phyloP scores from a whole-genome alignment of 2,797 vertebrate species.

The Coendou prehensilis region DNA sequence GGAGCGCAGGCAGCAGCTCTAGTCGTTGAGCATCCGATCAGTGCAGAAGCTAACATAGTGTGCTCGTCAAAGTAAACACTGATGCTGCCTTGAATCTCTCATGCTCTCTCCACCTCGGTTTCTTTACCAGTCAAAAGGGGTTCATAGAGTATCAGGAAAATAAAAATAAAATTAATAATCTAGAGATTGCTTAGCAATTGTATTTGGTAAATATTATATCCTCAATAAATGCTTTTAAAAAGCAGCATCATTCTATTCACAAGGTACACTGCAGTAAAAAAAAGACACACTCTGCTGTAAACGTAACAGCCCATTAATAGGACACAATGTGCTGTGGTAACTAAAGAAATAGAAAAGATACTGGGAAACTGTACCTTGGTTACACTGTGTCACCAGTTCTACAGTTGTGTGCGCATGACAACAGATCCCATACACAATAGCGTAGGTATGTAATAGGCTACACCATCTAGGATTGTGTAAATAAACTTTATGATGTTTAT shows the following conservation, averaged over 20 bases:
- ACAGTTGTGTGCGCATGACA: neutral
- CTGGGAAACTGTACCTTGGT: neutral
- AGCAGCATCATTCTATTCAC: neutral
- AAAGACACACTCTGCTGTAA: neutral
- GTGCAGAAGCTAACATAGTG: neutral
- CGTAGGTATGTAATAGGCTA: neutral
- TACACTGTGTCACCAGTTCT: neutral
- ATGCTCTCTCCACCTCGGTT: neutral
- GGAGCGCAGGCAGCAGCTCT: neutral
- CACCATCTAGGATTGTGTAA: neutral
- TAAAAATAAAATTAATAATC: neutral
- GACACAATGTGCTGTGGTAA: rapidly evolving
- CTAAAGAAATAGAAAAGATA: neutral
- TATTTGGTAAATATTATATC: neutral
- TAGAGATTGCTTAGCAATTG: neutral
- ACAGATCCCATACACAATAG: neutral
- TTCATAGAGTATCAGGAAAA: neutral
- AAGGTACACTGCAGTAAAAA: neutral
- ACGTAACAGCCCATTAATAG: neutral
- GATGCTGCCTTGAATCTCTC: neutral
- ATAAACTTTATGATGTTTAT: neutral
- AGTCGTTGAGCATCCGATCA: neutral
- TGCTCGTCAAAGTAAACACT: too few species aligned
- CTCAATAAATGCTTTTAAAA: neutral
- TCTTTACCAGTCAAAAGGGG: neutral